Evolutionary conservation across 2,797 vertebrate species (phyloP).

Genomic region (Scarus forsteni): DNA sequence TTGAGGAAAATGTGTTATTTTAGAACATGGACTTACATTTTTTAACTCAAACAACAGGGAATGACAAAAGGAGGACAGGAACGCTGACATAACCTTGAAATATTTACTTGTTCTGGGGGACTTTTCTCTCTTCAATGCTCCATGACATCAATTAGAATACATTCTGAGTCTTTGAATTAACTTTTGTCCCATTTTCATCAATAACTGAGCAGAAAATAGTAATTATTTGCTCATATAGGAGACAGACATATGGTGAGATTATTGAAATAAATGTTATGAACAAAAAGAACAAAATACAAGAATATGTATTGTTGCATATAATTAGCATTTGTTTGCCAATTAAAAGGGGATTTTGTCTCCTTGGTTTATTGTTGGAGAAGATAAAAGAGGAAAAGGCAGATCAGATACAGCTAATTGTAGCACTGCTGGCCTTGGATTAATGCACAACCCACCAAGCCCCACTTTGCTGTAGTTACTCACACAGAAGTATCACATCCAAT

Average conservation of each 20-base stretch:
- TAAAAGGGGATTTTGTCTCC: slow-evolving; percentile 43
- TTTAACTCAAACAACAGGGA: background rate
- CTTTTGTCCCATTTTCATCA: slow-evolving; percentile 5
- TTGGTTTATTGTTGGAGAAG: slow-evolving; percentile 27
- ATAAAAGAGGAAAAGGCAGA: slow-evolving; percentile 47
- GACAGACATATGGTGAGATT: background rate
- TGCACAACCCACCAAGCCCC: slow-evolving; percentile 35
- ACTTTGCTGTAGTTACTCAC: slow-evolving; percentile 37
- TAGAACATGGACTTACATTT: background rate
- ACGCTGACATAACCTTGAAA: slow-evolving; percentile 28
- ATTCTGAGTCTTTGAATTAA: slow-evolving; percentile 7
- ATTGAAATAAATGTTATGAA: slow-evolving; percentile 10
- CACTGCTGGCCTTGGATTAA: slow-evolving; percentile 52
- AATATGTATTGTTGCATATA: slow-evolving; percentile 35
- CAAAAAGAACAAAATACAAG: background rate
- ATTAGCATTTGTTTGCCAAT: slow-evolving; percentile 52
- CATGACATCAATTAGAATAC: slow-evolving; percentile 30
- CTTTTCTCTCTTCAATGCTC: slow-evolving; percentile 12
- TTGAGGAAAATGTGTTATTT: background rate
- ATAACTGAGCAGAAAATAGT: slow-evolving; percentile 16
- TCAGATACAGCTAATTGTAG: slow-evolving; percentile 48
- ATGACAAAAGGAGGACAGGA: background rate
- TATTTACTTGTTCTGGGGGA: background rate
- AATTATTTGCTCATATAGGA: slow-evolving; percentile 25
- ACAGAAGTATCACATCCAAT: slow-evolving; percentile 39